Conservation (phyloP, 2,888 invertebrate genomes). For the Boloria euphrosyne region DNA sequence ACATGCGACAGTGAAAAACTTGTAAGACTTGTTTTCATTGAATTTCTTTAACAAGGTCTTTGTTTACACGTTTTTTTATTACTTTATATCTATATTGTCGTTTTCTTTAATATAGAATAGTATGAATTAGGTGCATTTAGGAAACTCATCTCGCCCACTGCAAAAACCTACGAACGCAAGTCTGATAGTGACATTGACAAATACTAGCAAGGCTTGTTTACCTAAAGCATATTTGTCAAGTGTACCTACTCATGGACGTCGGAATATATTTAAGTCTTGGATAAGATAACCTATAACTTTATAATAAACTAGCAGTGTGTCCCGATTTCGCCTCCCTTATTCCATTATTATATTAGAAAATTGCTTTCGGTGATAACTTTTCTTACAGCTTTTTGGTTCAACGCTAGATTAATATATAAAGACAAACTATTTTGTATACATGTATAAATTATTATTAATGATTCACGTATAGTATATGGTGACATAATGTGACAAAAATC, state of each 20-base stretch:
- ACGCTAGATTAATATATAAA: no score
- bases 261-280: conserved; percentile 3
- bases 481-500: no score
- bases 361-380: no score
- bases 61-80: background rate
- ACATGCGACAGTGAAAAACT: conserved; percentile 3
- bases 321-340: no score
- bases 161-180: conserved; percentile 24
- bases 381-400: no score
- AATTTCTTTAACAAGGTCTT: background rate
- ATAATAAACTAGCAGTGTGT: no score
- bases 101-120: background rate
- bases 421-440: no score
- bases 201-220: conserved; percentile 27
- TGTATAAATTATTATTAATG: no score
- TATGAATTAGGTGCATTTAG: conserved; percentile 6
- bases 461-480: no score
- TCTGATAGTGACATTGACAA: conserved; percentile 30
- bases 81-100: background rate
- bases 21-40: conserved; percentile 10
- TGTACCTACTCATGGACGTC: conserved; percentile 5
- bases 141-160: conserved; percentile 41
- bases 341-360: no score
- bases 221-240: conserved; percentile 26
- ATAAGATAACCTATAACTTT: no score